A percentile compares a stretch with the other conserved stretches of the same genome.
These are phyloP conservation scores for Ptilorrhoa leucosticta DNA, from an alignment of 2,113 vertebrate genomes.

Conservation along the genomic window DNA sequence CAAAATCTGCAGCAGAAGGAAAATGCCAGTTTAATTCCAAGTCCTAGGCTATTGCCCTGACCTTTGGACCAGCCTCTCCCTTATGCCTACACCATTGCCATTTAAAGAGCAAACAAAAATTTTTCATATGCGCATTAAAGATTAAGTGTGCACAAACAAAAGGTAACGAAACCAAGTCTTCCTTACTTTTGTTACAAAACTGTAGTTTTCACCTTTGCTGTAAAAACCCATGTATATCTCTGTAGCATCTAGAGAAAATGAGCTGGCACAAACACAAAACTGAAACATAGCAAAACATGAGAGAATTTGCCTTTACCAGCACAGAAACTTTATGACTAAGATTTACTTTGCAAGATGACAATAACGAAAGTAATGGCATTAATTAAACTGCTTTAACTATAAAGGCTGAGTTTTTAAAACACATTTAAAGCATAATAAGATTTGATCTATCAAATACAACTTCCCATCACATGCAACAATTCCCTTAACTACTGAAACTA, in stretches of 20 bases:
- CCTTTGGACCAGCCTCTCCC: constrained; percentile 6
- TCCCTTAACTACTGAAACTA: neutral
- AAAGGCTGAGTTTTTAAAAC: neutral
- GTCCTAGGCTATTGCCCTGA: neutral
- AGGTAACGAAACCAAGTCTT: neutral
- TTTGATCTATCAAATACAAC: neutral
- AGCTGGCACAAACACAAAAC: neutral
- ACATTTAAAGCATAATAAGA: neutral
- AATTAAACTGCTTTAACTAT: neutral
- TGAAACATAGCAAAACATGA: neutral
- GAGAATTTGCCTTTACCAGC: neutral
- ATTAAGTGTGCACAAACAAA: neutral
- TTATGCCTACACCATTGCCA: neutral
- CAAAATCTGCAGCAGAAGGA: neutral
- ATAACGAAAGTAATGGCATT: neutral
- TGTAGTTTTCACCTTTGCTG: neutral
- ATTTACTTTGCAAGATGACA: neutral
- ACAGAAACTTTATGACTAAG: neutral
- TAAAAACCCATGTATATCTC: neutral
- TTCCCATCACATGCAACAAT: neutral
- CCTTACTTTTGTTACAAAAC: neutral
- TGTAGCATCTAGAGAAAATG: neutral
- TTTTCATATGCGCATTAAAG: neutral
- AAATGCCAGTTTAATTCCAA: neutral
- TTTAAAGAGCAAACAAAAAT: constrained; percentile 3